Base-by-base conservation (phyloP, 1,140 invertebrate species). In the Drosophila fuyamai region DNA sequence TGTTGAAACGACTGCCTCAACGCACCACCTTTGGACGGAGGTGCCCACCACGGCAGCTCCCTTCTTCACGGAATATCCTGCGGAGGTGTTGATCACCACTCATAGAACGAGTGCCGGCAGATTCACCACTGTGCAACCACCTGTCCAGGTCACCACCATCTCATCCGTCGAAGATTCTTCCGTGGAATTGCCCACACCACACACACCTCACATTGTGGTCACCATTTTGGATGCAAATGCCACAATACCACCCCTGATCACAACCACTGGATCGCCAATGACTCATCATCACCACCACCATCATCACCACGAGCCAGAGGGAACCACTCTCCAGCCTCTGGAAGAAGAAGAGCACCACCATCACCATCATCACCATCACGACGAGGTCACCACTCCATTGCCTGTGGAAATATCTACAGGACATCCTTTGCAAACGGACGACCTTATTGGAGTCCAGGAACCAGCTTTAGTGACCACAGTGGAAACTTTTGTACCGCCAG, bases 41-140 rank as follows among this genome's bases (percentile, higher is more conserved):
- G 67, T 92, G 9, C 90, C 93, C 27, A 92, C 51, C 4, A 93
- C 93, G 57, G 94, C 93, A 16, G 93, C 93, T 14, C 93, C 93
- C 57, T 93, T 92, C 72, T 94, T 94, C 47, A 93, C 93, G 35
- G 93, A 94, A 48, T 92, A 91, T 61, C 84, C 92, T 0, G 79
- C 79, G 0, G 79, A 91, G 50, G 81, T 91, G 1, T 56, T 91
- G 71, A 62, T 92, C 65, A 75, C 86, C 67, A 76, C 90, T 43
- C 79, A 91, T 79, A 75, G 81, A 41, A 82, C 78, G 1, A 84
- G 81, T n/a, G 80, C 81, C 0, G 76, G 80, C 0, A 53, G 80
- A n/a, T 82, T 83, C 27, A 84, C 85, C 23, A 85, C 86, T 6
- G 61, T 81, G 10, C 81, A 90, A 14, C 80, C 80, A 44, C 80